Base-by-base conservation (phyloP, 2,113 vertebrate genomes). In the Toxotes chatareus region DNA sequence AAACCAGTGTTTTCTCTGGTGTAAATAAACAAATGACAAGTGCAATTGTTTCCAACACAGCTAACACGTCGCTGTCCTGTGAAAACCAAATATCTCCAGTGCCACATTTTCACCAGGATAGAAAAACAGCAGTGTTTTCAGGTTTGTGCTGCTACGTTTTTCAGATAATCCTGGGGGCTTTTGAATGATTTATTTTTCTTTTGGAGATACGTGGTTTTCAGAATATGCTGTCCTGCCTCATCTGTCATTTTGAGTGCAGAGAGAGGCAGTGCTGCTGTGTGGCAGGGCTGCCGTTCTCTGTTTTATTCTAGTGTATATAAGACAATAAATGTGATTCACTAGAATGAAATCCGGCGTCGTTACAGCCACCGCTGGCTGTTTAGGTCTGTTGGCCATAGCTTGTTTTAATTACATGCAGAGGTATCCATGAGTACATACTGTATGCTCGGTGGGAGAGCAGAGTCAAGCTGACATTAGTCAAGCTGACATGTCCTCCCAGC, bases 391-490 rank as follows among this genome's bases (percentile, higher is more conserved):
- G 13, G 14, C 51, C 6, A 27, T 44, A 49, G 76, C 57, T 49
- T 69, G 65, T 73, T 80, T 77, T 82, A 90, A 89, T 87, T 77
- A 84, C 82, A 85, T 7, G 76, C 53, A 8, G 73, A 73, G 68
- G 78, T 83, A 85, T 85, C 80, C 79, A 73, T 67, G 62, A 72
- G 79, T 31, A 0, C 46, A 60, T 42, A 78, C 71, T 72, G 88
- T 79, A 86, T 13, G 55, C 88, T 79, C 79, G 31, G 84, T 59
- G 74, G 89, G 87, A 60, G 71, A 80, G 80, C 68, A 31, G 76
- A 83, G 80, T 86, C 93, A 86, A 81, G 88, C 91, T 91, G 91
- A 93, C 90, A 90, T 92, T 86, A 89, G 82, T 87, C 87, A 82
- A 84, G 76, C 74, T 91, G 92, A 91, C 90, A 93, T 79, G 90